Base-by-base conservation (phyloP, 2,888 invertebrate species). In the Epistrophella euchroma region DNA sequence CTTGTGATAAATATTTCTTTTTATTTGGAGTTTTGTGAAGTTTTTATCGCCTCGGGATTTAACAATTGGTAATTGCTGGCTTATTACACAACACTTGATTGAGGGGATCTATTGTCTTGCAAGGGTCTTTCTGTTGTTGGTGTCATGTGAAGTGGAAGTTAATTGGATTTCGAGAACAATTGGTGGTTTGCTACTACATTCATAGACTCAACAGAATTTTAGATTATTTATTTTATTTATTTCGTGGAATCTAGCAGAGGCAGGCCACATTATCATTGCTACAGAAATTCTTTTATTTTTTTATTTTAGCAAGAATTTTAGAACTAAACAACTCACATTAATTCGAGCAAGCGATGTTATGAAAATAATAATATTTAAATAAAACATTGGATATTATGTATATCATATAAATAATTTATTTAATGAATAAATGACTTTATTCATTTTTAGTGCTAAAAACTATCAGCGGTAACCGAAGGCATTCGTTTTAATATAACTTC, bases 81-180 rank as follows among this genome's bases (percentile, higher is more conserved):
- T 78, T 86, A 82, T 86, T 86, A 78, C 81, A 68, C 77, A 74
- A 86, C 64, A 76, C 52, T 81, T 76, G 81, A 62, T 62, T 40
- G 68, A 68, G 47, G 68, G 37, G 52, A 10, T 50, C 60, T 55
- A 55, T 85, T 85, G 68, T 81, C 37, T 40, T 70, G 56, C 9
- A 11, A 13, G 0, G 19, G 47, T 35, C 15, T 15, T 40, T 32
- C n/a, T 25, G 22, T 71, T 80, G 52, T 75, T 75, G 37, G 6
- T 75, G 56, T 9, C 17, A 75, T 28, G 35, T 80, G 80, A 79
- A 79, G 84, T 85, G 71, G 47, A 75, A 71, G 10, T 37, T 64
- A 80, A 80, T 79, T 66, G 84, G 71, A 80, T 60, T 79, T 62
- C 3, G 9, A 22, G 47, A 55, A 71, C 28, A 58, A 79, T 40